Conservation (phyloP, 2,797 vertebrate species). For the Xiphophorus birchmanni region DNA sequence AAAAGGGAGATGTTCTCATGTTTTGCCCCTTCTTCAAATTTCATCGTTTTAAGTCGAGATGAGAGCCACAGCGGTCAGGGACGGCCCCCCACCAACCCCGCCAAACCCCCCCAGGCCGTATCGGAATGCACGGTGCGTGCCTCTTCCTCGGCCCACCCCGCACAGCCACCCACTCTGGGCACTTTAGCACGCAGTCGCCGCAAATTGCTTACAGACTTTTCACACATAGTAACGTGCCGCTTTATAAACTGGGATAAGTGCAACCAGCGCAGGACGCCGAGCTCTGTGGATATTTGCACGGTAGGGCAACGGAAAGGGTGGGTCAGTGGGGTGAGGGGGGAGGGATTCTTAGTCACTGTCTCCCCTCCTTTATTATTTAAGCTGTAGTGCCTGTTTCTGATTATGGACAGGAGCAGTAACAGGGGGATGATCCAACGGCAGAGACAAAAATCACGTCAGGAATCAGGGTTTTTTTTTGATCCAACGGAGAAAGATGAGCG, state of each 20-base stretch:
- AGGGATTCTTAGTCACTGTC: not conserved
- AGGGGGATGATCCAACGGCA: conserved; percentile 26
- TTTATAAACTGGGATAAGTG: conserved; percentile 82
- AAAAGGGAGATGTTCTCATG: not conserved
- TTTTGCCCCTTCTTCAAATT: not conserved
- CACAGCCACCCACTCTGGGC: conserved; percentile 55
- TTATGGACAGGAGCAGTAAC: conserved; percentile 51
- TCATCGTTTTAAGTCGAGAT: conserved; percentile 1
- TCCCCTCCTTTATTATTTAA: not conserved
- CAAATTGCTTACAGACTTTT: conserved; percentile 87
- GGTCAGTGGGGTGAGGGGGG: not conserved
- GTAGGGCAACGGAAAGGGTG: conserved; percentile 19
- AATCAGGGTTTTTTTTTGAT: not conserved
- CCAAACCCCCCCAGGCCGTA: not conserved
- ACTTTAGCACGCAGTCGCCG: conserved; percentile 72
- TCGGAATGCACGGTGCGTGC: conserved; percentile 72
- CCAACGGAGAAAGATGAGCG: conserved; percentile 4
- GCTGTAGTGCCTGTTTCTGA: conserved; percentile 25
- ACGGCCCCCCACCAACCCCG: not conserved
- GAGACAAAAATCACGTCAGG: conserved; percentile 8
- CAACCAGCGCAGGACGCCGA: conserved; percentile 56
- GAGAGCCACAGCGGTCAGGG: conserved; percentile 11
- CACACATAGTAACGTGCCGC: conserved; percentile 82
- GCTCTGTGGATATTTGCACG: conserved; percentile 55
- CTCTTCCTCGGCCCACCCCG: conserved; percentile 47